Percentiles rank a stretch among this genome's conserved stretches.
Conservation (phyloP, 2,888 invertebrate genomes). For the Cephus pulcher region DNA sequence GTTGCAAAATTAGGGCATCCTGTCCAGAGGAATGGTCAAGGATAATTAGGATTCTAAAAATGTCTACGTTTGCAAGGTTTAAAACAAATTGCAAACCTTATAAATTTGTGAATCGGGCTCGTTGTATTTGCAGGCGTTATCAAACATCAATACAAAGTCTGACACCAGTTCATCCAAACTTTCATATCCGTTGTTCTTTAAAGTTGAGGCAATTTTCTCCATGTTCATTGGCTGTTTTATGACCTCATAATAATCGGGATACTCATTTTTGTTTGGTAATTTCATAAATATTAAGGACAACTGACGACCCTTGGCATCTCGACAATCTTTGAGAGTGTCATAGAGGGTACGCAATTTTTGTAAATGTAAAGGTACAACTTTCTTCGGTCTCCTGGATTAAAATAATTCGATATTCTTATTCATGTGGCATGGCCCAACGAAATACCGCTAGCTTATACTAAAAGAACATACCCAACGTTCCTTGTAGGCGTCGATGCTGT, state of each 20-base stretch:
- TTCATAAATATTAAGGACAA: conserved; percentile 95
- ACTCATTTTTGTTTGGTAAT: conserved; percentile 90
- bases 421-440: not conserved
- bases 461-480: conserved; percentile 63
- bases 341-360: conserved; percentile 88
- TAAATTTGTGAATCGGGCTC: conserved; percentile 98
- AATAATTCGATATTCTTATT: not conserved
- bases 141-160: conserved; percentile 93
- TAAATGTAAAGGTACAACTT: conserved; percentile 67
- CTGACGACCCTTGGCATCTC: conserved; percentile 88
- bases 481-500: conserved; percentile 59
- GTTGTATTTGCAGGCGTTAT: conserved; percentile 97
- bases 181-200: conserved; percentile 82
- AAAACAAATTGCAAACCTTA: conserved; percentile 70
- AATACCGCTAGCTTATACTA: conserved; percentile 15
- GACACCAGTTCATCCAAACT: conserved; percentile 87
- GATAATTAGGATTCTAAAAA: not conserved
- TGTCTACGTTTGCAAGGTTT: not conserved
- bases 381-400: conserved; percentile 56
- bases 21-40: conserved; percentile 42
- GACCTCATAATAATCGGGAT: conserved; percentile 97
- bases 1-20: conserved; percentile 93
- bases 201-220: conserved; percentile 90
- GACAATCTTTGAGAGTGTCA: conserved; percentile 90
- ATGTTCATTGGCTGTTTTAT: conserved; percentile 97